Evolutionary conservation across 2,797 vertebrate species (phyloP).

Genomic region (Sebastes kiyomatsui): DNA sequence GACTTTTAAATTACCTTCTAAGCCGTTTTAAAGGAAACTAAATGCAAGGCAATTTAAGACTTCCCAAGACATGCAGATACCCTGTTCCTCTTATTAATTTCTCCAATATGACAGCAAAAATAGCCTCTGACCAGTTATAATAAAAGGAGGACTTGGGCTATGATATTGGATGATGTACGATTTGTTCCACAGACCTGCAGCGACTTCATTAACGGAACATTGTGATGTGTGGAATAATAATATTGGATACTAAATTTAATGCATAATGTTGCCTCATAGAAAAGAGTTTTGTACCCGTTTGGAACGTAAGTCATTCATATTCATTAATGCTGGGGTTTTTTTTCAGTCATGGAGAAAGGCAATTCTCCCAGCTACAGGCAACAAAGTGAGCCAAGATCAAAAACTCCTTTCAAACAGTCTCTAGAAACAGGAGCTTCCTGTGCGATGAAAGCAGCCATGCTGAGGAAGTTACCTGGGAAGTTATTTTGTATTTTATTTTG

Average conservation of each 20-base stretch:
- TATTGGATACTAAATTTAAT: background rate
- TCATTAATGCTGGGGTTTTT: background rate
- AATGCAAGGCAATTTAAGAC: background rate
- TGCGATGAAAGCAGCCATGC: background rate
- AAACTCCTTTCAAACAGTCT: background rate
- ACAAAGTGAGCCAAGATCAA: slow-evolving; percentile 6
- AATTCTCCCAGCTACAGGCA: background rate
- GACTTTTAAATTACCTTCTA: background rate
- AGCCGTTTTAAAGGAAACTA: background rate
- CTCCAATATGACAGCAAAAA: background rate
- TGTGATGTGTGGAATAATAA: background rate
- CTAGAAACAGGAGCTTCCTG: background rate
- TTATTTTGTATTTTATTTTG: background rate
- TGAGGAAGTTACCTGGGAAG: background rate
- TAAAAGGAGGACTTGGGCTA: background rate
- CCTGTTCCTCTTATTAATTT: background rate
- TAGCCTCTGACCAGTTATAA: background rate
- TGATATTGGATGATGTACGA: background rate
- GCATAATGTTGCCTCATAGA: background rate
- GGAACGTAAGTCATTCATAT: slow-evolving; percentile 3
- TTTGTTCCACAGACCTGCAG: background rate
- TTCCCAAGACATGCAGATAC: too few species aligned
- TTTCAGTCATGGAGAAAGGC: too few species aligned
- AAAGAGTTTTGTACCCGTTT: background rate
- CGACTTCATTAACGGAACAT: background rate